Percentiles rank a stretch among this genome's conserved stretches.
These are phyloP conservation scores for Callosobruchus maculatus DNA, from an alignment of 2,888 invertebrate species.

Conservation along the genomic window DNA sequence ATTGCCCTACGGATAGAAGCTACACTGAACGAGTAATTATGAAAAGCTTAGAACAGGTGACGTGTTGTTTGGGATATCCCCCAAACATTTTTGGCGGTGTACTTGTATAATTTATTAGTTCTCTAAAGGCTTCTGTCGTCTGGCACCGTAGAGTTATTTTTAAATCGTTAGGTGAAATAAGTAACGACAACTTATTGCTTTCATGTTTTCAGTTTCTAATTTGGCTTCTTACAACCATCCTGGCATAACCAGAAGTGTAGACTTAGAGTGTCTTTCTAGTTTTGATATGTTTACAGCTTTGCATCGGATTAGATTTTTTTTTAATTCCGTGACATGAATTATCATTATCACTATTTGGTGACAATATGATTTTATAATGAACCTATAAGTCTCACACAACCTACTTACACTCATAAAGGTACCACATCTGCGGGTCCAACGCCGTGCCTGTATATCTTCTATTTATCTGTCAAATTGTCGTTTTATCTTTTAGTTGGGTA, in stretches of 20 bases:
- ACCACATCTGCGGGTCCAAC: too few relatives aligned
- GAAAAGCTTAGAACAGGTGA: not conserved
- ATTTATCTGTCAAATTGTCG: too few relatives aligned
- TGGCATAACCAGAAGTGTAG: not conserved
- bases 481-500: too few relatives aligned
- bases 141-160: not conserved
- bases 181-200: not conserved
- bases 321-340: too few relatives aligned
- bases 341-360: too few relatives aligned
- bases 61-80: not conserved
- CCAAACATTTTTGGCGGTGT: not conserved
- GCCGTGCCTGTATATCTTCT: too few relatives aligned
- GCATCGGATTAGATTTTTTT: too few relatives aligned
- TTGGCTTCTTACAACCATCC: not conserved
- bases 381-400: too few relatives aligned
- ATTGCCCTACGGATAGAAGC: not conserved
- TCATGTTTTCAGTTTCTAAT: not conserved
- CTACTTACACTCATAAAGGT: too few relatives aligned
- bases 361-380: too few relatives aligned
- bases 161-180: not conserved
- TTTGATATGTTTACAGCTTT: too few relatives aligned
- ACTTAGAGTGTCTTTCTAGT: too few relatives aligned
- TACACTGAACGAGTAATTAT: not conserved
- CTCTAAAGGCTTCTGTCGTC: not conserved
- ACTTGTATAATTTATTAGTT: not conserved